Evolutionary conservation across 1,140 invertebrate species (phyloP), one percentile per base, ranked within the genome.

Genomic region (Acromyrmex echinatior): DNA sequence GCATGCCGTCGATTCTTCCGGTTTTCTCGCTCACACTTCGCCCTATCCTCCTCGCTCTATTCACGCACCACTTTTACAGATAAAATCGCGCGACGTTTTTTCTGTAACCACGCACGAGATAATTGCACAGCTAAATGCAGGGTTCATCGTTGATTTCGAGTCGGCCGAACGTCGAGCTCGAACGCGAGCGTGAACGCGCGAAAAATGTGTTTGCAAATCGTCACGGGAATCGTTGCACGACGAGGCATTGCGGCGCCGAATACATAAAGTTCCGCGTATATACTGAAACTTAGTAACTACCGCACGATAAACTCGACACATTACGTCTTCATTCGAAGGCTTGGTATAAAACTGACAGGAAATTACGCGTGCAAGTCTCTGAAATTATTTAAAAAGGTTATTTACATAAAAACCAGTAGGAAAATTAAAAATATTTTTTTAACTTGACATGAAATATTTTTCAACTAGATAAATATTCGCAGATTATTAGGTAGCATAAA

Each of bases 71-170:
- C 86, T 63, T 73, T 81, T 53, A 56, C 14, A 65, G 89, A 87
- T 89, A 87, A 78, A 74, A 89, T 89, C 88, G 85, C 78, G 31
- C 25, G 28, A 39, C 78, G 16, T n/a, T 70, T 70, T 73, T 65
- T 45, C 62, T 49, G 49, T 28, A 21, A 16, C 70, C 56, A 77
- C 87, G 35, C 68, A 66, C 60, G 10, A 18, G 78, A 66, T 87
- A 89, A 89, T 87, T 87, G 45, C 86, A 18, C 63, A 10, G 53
- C 58, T 58, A 77, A 89, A 90, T 80, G 86, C 25, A 25, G 71
- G 28, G 63, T 70, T 63, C 86, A 86, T 86, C 79, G 78, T 62
- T 28, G 76, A 65, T 87, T 82, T 82, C 66, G 56, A 71, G 68
- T 2, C 49, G 68, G 3, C 39, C 71, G 76, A 62, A 63, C 53